These are phyloP conservation scores for Parnassius apollo DNA, from an alignment of 2,888 invertebrate species.

Conservation along the genomic window DNA sequence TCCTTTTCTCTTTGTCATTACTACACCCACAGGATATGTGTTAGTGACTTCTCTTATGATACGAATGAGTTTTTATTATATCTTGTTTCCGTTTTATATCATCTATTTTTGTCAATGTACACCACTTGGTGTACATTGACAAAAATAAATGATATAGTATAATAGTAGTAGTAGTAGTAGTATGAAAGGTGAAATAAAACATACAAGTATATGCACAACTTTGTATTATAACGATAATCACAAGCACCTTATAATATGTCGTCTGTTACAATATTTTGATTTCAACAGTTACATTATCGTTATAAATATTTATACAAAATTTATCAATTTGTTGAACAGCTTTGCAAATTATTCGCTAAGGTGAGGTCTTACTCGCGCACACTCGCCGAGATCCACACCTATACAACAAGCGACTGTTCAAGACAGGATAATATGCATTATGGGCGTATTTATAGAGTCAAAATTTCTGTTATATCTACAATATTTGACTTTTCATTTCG, in stretches of 20 bases:
- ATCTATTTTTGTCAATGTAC: too few species aligned
- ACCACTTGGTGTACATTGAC: too few species aligned
- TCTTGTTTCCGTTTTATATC: too few species aligned
- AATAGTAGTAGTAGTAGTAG: too few species aligned
- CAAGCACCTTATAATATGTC: constrained; percentile 81
- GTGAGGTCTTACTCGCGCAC: constrained; percentile 40
- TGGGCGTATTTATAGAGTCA: neutral
- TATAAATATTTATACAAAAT: constrained; percentile 80
- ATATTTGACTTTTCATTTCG: too few species aligned
- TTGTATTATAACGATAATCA: constrained; percentile 81
- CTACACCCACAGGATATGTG: too few species aligned
- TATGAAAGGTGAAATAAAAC: constrained; percentile 34
- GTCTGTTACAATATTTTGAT: constrained; percentile 75
- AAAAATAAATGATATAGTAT: too few species aligned
- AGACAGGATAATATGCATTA: constrained; percentile 20
- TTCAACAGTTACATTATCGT: constrained; percentile 77
- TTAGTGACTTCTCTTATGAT: too few species aligned
- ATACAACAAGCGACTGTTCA: constrained; percentile 29
- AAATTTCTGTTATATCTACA: too few species aligned
- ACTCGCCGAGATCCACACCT: constrained; percentile 8
- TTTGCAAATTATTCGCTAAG: constrained; percentile 61
- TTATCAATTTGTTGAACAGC: constrained; percentile 69
- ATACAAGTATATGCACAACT: constrained; percentile 70
- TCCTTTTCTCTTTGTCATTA: too few species aligned
- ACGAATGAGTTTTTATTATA: too few species aligned